Conservation (phyloP, 2,113 vertebrate species). For the Equus przewalskii region DNA sequence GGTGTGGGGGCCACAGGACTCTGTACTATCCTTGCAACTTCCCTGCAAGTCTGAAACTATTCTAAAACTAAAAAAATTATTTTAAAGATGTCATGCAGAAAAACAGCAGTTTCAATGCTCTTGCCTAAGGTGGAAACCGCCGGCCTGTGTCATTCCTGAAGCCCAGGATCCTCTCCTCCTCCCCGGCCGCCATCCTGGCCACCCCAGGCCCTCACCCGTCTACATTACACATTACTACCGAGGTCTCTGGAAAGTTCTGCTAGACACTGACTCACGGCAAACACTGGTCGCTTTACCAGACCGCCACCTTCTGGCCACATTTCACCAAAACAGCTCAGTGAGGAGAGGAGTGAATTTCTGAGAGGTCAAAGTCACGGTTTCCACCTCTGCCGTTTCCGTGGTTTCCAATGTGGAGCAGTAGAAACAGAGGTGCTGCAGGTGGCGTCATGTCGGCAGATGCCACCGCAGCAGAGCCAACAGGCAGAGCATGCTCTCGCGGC, state of each 20-base stretch:
- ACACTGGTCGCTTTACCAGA: not conserved
- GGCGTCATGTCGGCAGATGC: not conserved
- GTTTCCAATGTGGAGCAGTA: conserved; percentile 59
- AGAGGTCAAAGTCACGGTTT: conserved; percentile 70
- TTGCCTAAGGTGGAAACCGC: not conserved
- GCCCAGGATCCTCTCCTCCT: not conserved
- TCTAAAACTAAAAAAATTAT: not conserved
- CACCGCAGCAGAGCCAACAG: not conserved
- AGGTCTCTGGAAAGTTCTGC: conserved; percentile 42
- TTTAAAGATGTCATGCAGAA: not conserved
- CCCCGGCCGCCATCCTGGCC: not conserved
- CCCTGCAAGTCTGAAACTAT: not conserved
- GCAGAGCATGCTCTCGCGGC: not conserved
- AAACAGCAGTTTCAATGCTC: not conserved
- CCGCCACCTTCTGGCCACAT: conserved; percentile 82
- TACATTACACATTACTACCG: not conserved
- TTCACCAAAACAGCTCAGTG: not conserved
- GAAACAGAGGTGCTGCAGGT: conserved; percentile 48
- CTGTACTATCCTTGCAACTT: not conserved
- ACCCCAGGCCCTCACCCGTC: not conserved
- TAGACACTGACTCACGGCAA: not conserved
- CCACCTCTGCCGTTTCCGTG: conserved; percentile 39
- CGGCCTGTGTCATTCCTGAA: not conserved
- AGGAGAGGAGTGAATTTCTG: not conserved
- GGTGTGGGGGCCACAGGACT: not conserved